These are phyloP conservation scores for Pherbina coryleti DNA, from an alignment of 2,888 invertebrate genomes.

Conservation along the genomic window DNA sequence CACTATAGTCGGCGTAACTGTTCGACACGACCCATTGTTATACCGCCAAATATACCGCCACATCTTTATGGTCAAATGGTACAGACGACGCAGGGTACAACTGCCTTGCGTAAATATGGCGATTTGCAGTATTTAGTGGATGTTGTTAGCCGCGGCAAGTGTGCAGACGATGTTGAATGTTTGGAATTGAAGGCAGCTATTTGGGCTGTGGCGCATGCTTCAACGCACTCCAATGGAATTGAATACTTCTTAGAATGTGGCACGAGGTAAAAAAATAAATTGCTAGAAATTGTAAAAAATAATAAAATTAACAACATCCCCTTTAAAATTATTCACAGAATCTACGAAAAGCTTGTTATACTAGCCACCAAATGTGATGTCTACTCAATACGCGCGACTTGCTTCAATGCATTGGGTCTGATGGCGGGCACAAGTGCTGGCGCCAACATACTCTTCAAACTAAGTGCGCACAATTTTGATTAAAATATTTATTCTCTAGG, in stretches of 20 bases:
- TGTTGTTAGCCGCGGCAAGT: constrained; percentile 70
- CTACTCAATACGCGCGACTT: constrained; percentile 90
- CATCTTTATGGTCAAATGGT: constrained; percentile 89
- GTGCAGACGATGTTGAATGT: constrained; percentile 78
- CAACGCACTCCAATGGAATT: constrained; percentile 82
- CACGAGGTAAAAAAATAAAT: constrained; percentile 56
- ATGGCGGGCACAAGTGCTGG: constrained; percentile 87
- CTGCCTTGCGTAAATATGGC: constrained; percentile 63
- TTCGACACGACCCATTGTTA: constrained; percentile 72
- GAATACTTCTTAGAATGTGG: constrained; percentile 74
- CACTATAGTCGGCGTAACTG: constrained; percentile 78
- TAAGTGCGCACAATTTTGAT: constrained; percentile 71
- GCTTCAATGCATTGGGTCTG: constrained; percentile 84
- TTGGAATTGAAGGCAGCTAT: constrained; percentile 87
- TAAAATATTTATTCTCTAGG: background rate
- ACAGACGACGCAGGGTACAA: constrained; percentile 74
- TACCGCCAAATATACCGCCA: constrained; percentile 72
- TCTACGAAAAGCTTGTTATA: constrained; percentile 71
- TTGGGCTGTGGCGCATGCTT: constrained; percentile 90
- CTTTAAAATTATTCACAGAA: constrained; percentile 51
- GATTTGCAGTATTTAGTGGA: constrained; percentile 63
- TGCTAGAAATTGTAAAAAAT: background rate
- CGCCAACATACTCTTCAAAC: constrained; percentile 80
- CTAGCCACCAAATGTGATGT: constrained; percentile 85
- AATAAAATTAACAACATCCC: background rate